phyloP scores from a whole-genome alignment of 2,888 invertebrate species.

The Eupeodes latifasciatus region DNA sequence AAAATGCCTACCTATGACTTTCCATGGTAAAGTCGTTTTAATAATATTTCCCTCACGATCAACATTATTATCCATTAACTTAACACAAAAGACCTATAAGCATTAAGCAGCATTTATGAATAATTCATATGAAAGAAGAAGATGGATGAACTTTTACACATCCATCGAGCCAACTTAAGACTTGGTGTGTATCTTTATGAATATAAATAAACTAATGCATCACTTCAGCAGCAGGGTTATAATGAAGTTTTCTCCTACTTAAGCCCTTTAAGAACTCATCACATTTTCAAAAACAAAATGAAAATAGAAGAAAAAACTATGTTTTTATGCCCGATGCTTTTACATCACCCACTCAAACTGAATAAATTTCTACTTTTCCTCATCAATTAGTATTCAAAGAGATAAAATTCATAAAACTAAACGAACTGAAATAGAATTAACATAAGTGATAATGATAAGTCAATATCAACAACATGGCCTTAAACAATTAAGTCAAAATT shows the following conservation, averaged over 20 bases:
- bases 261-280: slow-evolving; percentile 28
- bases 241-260: background rate
- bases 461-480: background rate
- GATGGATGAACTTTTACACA: slow-evolving; percentile 22
- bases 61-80: slow-evolving; percentile 19
- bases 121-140: slow-evolving; percentile 33
- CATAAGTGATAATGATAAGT: slow-evolving; percentile 35
- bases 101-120: background rate
- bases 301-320: background rate
- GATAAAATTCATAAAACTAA: background rate
- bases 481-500: slow-evolving; percentile 10
- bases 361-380: background rate
- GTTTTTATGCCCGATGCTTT: background rate
- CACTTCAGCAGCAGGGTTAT: background rate
- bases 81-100: slow-evolving; percentile 14
- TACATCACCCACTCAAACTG: slow-evolving; percentile 7
- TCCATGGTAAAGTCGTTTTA: background rate
- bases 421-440: background rate
- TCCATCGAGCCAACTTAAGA: background rate
- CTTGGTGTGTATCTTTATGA: background rate
- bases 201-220: slow-evolving; percentile 29
- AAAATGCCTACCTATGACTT: background rate
- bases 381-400: slow-evolving; percentile 18
- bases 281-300: background rate
- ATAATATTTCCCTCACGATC: background rate